phyloP scores from a whole-genome alignment of 2,797 vertebrate species.

The Darevskia mixta region DNA sequence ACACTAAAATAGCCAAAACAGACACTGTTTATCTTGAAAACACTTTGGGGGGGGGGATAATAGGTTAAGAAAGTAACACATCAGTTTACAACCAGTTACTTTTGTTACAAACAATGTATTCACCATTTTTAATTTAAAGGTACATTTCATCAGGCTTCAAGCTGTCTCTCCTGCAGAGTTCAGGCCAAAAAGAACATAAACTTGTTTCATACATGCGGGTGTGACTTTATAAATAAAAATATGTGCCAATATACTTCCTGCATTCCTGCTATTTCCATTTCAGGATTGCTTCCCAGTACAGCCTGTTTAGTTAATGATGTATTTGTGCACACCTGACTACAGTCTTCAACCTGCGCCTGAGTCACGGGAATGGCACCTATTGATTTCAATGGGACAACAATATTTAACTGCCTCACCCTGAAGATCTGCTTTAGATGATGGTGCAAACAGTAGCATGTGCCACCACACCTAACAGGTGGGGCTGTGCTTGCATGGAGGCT shows the following conservation, averaged over 20 bases:
- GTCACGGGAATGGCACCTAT: conserved; percentile 7
- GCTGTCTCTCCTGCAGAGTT: neutral
- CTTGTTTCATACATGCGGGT: conserved; percentile 1
- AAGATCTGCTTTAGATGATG: conserved; percentile 21
- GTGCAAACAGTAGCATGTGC: neutral
- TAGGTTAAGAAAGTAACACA: neutral
- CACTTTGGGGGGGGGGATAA: neutral
- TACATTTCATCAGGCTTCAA: neutral
- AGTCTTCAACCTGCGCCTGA: conserved; percentile 19
- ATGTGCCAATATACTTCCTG: conserved; percentile 4
- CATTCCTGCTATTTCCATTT: conserved; percentile 24
- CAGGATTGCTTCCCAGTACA: conserved; percentile 9
- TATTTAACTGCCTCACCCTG: conserved; percentile 9
- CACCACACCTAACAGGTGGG: neutral
- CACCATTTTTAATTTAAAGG: neutral
- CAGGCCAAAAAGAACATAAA: neutral
- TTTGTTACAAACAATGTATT: neutral
- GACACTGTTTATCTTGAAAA: neutral
- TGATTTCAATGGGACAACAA: neutral
- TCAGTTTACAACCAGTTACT: neutral
- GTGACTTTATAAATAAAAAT: conserved; percentile 34
- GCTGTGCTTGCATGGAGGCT: too few species aligned
- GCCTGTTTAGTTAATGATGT: conserved; percentile 32
- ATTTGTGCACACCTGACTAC: neutral
- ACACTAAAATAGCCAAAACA: too few species aligned